Conservation (phyloP, 2,113 vertebrate genomes). For the Misgurnus anguillicaudatus region DNA sequence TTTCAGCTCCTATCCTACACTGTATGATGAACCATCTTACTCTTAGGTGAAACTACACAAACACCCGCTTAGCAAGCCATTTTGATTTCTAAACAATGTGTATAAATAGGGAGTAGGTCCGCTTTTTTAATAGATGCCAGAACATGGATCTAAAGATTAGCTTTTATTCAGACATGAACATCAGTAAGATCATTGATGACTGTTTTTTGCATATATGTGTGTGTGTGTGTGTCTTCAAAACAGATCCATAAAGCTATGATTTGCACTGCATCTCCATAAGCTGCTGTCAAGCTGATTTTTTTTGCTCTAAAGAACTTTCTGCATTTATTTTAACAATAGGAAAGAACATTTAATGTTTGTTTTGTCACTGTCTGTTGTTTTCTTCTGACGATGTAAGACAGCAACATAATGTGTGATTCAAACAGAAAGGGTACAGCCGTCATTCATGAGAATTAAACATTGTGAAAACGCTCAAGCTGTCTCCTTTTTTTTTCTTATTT, state of each 20-base stretch:
- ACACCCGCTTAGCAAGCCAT: too few relatives aligned
- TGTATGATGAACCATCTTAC: neutral
- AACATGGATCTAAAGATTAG: too few relatives aligned
- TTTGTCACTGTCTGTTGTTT: slow-evolving; percentile 4
- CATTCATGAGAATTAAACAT: slow-evolving; percentile 32
- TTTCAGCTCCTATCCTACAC: neutral
- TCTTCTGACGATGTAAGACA: neutral
- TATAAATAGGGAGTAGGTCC: too few relatives aligned
- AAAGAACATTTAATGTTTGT: neutral
- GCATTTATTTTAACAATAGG: neutral
- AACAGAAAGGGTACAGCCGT: slow-evolving; percentile 43
- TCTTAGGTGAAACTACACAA: neutral
- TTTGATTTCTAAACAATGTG: too few relatives aligned
- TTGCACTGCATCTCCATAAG: neutral
- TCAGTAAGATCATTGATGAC: too few relatives aligned
- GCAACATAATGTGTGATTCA: slow-evolving; percentile 5
- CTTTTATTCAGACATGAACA: too few relatives aligned
- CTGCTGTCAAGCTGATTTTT: neutral
- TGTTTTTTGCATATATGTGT: slow-evolving; percentile 7
- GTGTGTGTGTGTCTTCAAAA: neutral
- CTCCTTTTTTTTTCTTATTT: neutral
- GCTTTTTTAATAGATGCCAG: too few relatives aligned
- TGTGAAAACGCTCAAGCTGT: neutral
- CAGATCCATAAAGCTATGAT: neutral
- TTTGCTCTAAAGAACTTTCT: neutral